Base-by-base conservation (phyloP, 2,888 invertebrate species). In the Stenotaenia linearis region DNA sequence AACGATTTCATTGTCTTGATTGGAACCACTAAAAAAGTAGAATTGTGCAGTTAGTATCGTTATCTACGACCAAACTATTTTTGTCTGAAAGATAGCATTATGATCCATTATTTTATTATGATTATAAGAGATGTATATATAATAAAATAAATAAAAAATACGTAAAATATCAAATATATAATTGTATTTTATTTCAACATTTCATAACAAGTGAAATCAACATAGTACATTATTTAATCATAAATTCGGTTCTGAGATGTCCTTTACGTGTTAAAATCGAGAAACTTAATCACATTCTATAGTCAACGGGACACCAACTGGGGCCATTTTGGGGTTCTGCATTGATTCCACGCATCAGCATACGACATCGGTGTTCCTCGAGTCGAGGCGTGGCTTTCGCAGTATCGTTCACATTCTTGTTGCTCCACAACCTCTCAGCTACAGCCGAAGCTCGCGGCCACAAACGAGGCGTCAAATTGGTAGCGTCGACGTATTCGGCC, bases 361-460 rank as follows among this genome's bases (percentile, higher is more conserved):
- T 89, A 75, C 93, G 88, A 84, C 94, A 94, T 18, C 93, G 90
- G 25, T 82, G 81, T 85, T 82, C 82, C 78, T 83, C 82, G 0
- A 83, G 85, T 80, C 93, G 87, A 78, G 87, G 85, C 37, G 87
- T 86, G 0, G 91, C 92, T 15, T 86, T 85, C 0, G 84, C 83
- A 0, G 86, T 82, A 81, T 87, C 85, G 74, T 83, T 87, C 81
- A 84, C 85, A 82, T 81, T 87, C 83, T 84, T 87, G 7, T 86
- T 83, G 25, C 91, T 91, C 96, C 96, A 97, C 0, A 97, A 88
- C 81, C 92, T 90, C 86, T 97, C 97, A 0, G 95, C 97, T 0
- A 92, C 90, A 0, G 95, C 95, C 80, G 92, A 91, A 0, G 94
- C 93, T 82, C 96, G 89, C 0, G 97, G 97, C 92, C 96, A 97